phyloP scores from a whole-genome alignment of 2,888 invertebrate species.

The Nymphalis polychloros region DNA sequence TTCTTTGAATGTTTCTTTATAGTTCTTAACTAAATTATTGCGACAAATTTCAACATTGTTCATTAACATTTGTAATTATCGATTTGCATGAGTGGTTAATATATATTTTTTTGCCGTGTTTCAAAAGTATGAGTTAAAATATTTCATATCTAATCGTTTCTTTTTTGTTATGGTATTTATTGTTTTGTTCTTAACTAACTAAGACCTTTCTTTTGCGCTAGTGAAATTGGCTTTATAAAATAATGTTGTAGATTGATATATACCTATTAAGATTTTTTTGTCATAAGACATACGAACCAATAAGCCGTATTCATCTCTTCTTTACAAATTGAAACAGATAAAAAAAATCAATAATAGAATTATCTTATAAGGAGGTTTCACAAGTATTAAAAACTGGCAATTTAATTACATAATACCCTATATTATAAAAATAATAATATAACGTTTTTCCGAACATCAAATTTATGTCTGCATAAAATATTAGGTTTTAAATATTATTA shows the following conservation, averaged over 20 bases:
- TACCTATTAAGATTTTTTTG: neutral
- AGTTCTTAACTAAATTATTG: conserved; percentile 41
- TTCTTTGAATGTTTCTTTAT: neutral
- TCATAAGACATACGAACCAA: too few species aligned
- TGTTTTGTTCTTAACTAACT: neutral
- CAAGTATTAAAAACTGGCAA: too few species aligned
- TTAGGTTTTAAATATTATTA: too few species aligned
- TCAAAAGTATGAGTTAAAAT: neutral
- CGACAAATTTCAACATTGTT: conserved; percentile 36
- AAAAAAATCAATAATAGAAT: too few species aligned
- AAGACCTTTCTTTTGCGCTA: neutral
- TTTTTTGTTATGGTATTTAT: conserved; percentile 1
- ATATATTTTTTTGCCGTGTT: conserved; percentile 11
- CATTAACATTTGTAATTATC: conserved; percentile 45
- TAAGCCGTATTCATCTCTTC: too few species aligned
- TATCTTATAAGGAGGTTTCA: too few species aligned
- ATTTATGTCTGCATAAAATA: too few species aligned
- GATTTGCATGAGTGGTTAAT: conserved; percentile 53
- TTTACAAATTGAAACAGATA: too few species aligned
- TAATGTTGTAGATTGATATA: neutral
- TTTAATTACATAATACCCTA: too few species aligned
- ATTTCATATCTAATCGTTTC: neutral
- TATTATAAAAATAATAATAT: too few species aligned
- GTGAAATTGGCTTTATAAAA: neutral
- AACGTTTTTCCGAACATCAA: too few species aligned